phyloP scores from a whole-genome alignment of 2,113 vertebrate species.

The Nymphicus hollandicus region DNA sequence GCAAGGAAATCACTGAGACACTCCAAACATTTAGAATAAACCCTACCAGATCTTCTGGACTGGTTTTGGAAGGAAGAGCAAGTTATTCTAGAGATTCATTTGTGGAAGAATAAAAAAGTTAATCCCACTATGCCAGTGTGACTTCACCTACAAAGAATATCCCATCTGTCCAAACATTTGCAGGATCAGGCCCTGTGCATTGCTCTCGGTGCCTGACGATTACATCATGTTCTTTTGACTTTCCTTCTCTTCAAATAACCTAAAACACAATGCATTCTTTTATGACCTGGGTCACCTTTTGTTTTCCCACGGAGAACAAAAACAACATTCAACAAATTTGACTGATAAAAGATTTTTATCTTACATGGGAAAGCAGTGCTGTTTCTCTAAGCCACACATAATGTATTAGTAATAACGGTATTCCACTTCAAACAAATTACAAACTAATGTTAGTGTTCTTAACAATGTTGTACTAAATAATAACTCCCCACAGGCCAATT shows the following conservation, averaged over 20 bases:
- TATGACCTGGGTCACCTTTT: constrained; percentile 60
- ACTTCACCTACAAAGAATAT: not conserved
- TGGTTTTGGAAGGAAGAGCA: not conserved
- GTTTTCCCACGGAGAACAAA: constrained; percentile 52
- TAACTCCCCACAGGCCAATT: constrained; percentile 69
- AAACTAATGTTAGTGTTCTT: constrained; percentile 67
- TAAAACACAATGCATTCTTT: constrained; percentile 53
- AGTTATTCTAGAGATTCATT: not conserved
- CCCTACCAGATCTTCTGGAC: not conserved
- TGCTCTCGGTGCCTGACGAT: not conserved
- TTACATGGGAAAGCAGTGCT: constrained; percentile 54
- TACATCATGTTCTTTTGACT: constrained; percentile 25
- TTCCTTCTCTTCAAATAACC: constrained; percentile 42
- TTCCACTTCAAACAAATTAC: constrained; percentile 73
- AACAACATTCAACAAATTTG: constrained; percentile 44
- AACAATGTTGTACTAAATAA: constrained; percentile 68
- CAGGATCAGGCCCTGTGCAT: not conserved
- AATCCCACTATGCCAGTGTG: not conserved
- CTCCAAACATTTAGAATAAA: not conserved
- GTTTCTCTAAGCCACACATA: constrained; percentile 57
- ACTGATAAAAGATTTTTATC: constrained; percentile 65
- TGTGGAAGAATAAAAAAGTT: not conserved
- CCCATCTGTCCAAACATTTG: not conserved
- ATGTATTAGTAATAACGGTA: constrained; percentile 68
- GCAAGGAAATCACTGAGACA: not conserved